Percentiles rank a stretch among this genome's conserved stretches.
Evolutionary conservation across 2,797 vertebrate species (phyloP).

Genomic region (Manis crassicaudata): DNA sequence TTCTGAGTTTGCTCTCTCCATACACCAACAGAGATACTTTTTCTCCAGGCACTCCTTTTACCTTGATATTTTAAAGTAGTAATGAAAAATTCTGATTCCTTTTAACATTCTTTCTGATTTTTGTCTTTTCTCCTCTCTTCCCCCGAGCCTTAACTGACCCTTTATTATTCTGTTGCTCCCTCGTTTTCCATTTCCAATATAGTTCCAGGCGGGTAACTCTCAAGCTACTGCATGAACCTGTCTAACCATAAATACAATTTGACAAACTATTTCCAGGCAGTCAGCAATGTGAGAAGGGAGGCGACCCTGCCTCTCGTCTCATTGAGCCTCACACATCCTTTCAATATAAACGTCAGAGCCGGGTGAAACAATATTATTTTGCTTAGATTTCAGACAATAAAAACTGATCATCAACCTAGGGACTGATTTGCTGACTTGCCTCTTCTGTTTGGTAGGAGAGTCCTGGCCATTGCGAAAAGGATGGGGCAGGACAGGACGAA

Average conservation of each 20-base stretch:
- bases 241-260: slow-evolving; percentile 74
- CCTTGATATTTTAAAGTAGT: background rate
- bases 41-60: background rate
- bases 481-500: background rate
- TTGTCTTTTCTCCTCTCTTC: slow-evolving; percentile 35
- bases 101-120: slow-evolving; percentile 23
- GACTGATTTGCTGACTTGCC: background rate
- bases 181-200: slow-evolving; percentile 61
- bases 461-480: background rate
- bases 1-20: background rate
- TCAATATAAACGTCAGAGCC: background rate
- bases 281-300: slow-evolving; percentile 39
- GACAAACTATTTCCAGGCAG: slow-evolving; percentile 73
- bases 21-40: background rate
- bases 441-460: background rate
- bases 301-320: slow-evolving; percentile 21
- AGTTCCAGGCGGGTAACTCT: slow-evolving; percentile 71
- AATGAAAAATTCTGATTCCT: background rate
- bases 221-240: slow-evolving; percentile 44
- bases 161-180: slow-evolving; percentile 48
- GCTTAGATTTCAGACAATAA: slow-evolving; percentile 65
- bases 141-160: slow-evolving; percentile 73
- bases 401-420: background rate
- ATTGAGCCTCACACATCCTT: background rate
- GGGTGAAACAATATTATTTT: background rate